Evolutionary conservation across 2,888 invertebrate species (phyloP), one percentile per base, ranked within the genome.

Genomic region (Sphaeridia pumilis): DNA sequence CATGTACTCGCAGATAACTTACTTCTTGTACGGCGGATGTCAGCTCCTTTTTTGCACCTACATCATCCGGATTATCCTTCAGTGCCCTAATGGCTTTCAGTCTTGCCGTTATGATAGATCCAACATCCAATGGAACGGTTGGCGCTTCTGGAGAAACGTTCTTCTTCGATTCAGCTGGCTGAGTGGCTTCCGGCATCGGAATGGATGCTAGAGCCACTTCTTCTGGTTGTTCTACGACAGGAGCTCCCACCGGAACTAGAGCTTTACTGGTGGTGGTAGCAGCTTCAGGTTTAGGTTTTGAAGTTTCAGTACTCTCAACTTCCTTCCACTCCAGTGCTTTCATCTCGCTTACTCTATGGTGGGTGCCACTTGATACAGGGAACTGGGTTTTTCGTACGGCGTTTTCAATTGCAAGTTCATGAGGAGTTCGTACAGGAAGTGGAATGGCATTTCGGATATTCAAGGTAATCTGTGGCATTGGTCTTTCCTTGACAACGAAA

Each of bases 311-410:
- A 25, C 53, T 53, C 3, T 56, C 53, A 10, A 64, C 63, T 2
- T 58, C 59, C 35, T 63, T 63, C 64, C 64, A 64, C 48, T 64
- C 64, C 42, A 64, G 38, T 34, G 74, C 74, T 2, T 81, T 82
- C 36, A 64, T 28, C 35, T 74, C 74, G 1, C 81, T 82, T 63
- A 82, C 82, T 53, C 92, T 75, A 70, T 95, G 94, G 60, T 86
- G 86, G 49, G 84, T 82, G 0, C 95, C 94, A 56, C 93, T 93
- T 0, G 93, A 93, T 2, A 95, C 94, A 0, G 94, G 94, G 72
- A 92, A 95, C 69, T 89, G 87, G 54, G 87, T 76, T 2, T 87
- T 76, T 24, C 60, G 47, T 63, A 77, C 78, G 0, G 78, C 76
- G 50, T 77, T 76, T 65, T 85, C 83, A 4, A 80, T 78, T 10